phyloP scores from a whole-genome alignment of 2,113 vertebrate genomes.

The Chloebia gouldiae region DNA sequence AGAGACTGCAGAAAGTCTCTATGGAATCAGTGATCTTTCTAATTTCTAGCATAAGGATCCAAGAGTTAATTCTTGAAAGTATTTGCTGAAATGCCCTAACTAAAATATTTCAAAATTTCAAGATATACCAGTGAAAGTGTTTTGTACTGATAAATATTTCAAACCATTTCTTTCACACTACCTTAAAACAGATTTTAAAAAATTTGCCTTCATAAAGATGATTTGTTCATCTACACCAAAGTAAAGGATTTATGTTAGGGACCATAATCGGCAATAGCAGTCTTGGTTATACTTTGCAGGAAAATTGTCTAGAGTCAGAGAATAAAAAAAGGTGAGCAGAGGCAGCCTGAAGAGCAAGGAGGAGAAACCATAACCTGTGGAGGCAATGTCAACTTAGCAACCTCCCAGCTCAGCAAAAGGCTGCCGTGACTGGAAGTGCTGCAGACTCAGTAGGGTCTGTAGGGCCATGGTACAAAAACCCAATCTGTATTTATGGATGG shows the following conservation, averaged over 20 bases:
- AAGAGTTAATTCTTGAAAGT: background rate
- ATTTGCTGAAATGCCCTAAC: background rate
- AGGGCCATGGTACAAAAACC: background rate
- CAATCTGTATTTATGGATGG: background rate
- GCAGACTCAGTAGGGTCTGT: background rate
- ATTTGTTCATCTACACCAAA: background rate
- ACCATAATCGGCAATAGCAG: background rate
- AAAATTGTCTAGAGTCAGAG: background rate
- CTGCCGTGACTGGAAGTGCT: background rate
- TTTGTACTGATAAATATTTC: background rate
- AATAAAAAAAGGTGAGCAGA: background rate
- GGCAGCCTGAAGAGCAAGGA: background rate
- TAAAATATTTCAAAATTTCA: background rate
- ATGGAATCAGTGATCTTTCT: background rate
- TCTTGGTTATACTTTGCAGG: background rate
- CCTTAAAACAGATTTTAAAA: background rate
- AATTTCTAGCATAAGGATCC: background rate
- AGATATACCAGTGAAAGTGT: background rate
- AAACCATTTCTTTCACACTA: background rate
- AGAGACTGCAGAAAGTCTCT: background rate
- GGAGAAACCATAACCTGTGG: background rate
- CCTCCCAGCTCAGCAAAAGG: background rate
- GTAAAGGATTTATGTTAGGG: background rate
- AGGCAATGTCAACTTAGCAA: background rate
- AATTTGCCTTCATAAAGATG: background rate